Evolutionary conservation across 2,797 vertebrate genomes (phyloP), one percentile per base, ranked within the genome.

Genomic region (Sebastes minor): DNA sequence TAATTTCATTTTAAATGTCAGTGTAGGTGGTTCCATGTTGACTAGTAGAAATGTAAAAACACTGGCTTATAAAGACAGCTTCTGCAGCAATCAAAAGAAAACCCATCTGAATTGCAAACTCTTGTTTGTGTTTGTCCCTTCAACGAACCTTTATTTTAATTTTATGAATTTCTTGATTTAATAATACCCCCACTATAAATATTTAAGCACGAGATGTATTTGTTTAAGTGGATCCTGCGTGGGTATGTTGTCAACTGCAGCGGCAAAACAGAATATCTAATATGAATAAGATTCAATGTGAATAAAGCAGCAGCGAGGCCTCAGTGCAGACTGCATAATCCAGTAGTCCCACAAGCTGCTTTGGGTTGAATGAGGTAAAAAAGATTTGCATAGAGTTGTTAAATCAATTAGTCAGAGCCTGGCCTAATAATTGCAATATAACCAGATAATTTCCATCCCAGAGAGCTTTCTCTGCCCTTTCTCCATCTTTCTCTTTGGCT

Each of bases 321-420:
- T 84, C 46, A 22, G 70, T 28, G 61, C 70, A 23, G 69, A 42
- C 72, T 86, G 87, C 89, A 91, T 86, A 87, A 87, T 90, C 82
- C 86, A 78, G 74, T 3, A 70, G 86, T 80, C 77, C 83, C 84
- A 57, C 25, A 84, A 84, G 79, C 77, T 56, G 59, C 70, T 70
- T 35, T 8, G 71, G 65, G 83, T 76, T 89, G 74, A 86, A 71
- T 59, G 63, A 90, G 84, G 82, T 70, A 16, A 65, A 65, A 61
- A 65, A 65, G 55, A 86, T 84, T 70, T 67, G 76, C 84, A 78
- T 46, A 35, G 67, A 71, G 68, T 69, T 86, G 80, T 82, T 84
- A 59, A 92, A 91, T 85, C 68, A 83, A 89, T 91, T 86, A 92
- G 81, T 90, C 77, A 82, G 56, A 85, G 81, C 71, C 71, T 67